Evolutionary conservation across 2,113 vertebrate species (phyloP), one percentile per base, ranked within the genome.

Genomic region (Speoplatyrhinus poulsoni): DNA sequence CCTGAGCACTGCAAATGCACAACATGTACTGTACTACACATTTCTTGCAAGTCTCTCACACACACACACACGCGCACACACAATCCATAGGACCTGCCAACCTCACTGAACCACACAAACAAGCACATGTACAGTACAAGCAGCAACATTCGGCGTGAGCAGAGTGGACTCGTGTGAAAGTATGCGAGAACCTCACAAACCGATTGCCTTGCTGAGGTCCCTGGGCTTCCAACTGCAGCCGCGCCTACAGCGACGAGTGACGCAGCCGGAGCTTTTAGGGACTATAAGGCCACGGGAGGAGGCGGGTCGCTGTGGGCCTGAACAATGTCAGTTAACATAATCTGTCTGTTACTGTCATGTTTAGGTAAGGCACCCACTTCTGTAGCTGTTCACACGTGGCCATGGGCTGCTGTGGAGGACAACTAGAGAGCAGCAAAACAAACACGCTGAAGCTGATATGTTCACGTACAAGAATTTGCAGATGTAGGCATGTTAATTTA

Each of bases 311-410:
- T 16, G 41, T 19, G 32, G 11, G 57, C 0, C 6, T 62, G 60
- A 65, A 61, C 78, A 80, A 77, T 75, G 78, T 67, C 60, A 63
- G 75, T 69, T 75, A 73, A 70, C 71, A 72, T 68, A 7, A 6
- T 53, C 41, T 67, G 66, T 76, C 76, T 82, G 33, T 87, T 77
- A 75, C 67, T 79, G 69, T 79, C 77, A 66, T 83, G 82, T 84
- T 85, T 77, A 73, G 69, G 67, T 84, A 68, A 75, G 72, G 72
- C 71, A 77, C 75, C 64, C 71, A 53, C 61, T 78, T 68, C 72
- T 82, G 70, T 62, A 72, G 87, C 83, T 63, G 60, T 77, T 87
- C 76, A 82, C 82, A 85, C 80, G 73, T 65, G 81, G 70, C 71
- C 80, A 75, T 77, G 71, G 60, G 47, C 49, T 76, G 71, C 63